Evolutionary conservation across 2,797 vertebrate genomes (phyloP), one percentile per base, ranked within the genome.

Genomic region (Parotocinclus haroldoi): DNA sequence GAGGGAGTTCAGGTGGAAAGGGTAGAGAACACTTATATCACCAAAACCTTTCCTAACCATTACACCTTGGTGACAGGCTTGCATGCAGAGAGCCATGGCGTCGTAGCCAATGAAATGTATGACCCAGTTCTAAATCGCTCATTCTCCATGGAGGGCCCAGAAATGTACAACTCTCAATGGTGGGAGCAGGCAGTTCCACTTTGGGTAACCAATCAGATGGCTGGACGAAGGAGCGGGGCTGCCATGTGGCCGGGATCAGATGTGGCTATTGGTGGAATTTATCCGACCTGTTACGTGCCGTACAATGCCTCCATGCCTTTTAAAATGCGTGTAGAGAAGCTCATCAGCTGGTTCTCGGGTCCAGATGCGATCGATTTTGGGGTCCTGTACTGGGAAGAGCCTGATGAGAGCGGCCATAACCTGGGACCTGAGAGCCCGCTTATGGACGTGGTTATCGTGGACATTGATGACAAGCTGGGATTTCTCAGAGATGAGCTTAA

Each of bases 231-330:
- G 8, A 95, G 91, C 0, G 93, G 93, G 0, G 93, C 93, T 0
- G 93, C 92, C 0, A 96, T 96, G 95, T 98, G 96, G 96, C 95
- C 95, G 0, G 95, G 95, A 50, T 87, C 93, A 0, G 94, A 96
- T 7, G 92, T 97, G 38, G 86, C 88, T 79, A 96, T 97, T 78
- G 91, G 90, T 0, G 86, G 87, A 62, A 69, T 63, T 36, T 90
- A 87, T 72, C 93, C 95, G 10, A 90, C 87, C 0, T 76, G 80
- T 44, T 96, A 90, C 66, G 85, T 95, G 75, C 82, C 49, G 1
- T 96, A 96, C 78, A 92, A 95, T 7, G 85, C 91, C 8, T 93
- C 93, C 0, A 80, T 94, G 59, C 73, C 90, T n/a, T 97, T 96
- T 57, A 90, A 94, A 80, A 79, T 78, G 1, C 86, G 95, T 59